These are phyloP conservation scores for Sebastes reedi DNA, from an alignment of 2,797 vertebrate genomes.

Conservation along the genomic window DNA sequence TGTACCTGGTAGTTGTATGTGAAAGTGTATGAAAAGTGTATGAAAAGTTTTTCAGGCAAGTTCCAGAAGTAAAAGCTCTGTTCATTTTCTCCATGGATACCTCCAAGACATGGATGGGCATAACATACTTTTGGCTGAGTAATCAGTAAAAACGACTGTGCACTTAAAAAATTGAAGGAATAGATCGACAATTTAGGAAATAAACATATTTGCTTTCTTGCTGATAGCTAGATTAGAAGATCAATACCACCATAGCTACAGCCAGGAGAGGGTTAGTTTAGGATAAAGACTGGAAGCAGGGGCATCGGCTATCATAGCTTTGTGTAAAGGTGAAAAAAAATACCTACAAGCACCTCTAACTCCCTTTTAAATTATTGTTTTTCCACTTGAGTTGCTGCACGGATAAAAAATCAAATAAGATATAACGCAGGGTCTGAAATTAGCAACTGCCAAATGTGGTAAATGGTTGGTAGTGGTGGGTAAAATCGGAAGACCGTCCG, in stretches of 20 bases:
- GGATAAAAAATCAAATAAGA: not conserved
- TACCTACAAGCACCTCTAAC: not conserved
- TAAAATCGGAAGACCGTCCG: rapidly evolving
- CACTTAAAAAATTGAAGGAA: not conserved
- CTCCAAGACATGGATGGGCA: not conserved
- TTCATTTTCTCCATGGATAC: not conserved
- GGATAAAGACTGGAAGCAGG: not conserved
- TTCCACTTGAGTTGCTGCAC: not conserved
- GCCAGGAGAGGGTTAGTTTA: not conserved
- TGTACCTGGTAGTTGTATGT: not conserved
- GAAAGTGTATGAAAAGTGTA: no score
- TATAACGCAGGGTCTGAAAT: not conserved
- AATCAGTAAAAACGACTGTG: not conserved
- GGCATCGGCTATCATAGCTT: not conserved
- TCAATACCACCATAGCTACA: not conserved
- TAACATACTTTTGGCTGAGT: not conserved
- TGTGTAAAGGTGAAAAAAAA: not conserved
- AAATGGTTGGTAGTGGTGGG: no score
- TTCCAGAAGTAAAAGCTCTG: not conserved
- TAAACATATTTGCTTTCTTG: not conserved
- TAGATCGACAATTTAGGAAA: not conserved
- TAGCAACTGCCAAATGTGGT: no score
- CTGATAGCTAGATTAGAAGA: not conserved
- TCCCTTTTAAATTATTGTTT: not conserved
- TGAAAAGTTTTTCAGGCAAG: not conserved